These are phyloP conservation scores for Helicoverpa zea DNA, from an alignment of 1,140 invertebrate genomes.

Conservation along the genomic window DNA sequence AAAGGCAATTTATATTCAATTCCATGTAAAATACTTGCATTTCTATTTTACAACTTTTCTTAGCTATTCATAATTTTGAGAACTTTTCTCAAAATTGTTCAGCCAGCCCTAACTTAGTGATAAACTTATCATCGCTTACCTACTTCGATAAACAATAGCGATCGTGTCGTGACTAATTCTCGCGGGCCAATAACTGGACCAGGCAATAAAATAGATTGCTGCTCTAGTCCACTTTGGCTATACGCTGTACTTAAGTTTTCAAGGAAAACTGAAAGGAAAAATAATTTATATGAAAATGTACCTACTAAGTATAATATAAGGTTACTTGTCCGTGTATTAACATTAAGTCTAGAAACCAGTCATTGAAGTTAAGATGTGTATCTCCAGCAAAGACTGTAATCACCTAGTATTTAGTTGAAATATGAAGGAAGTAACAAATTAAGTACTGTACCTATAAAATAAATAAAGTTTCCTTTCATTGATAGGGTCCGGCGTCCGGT, in stretches of 20 bases:
- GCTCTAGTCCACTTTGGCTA: neutral
- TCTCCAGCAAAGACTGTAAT: neutral
- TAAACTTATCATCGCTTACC: no score
- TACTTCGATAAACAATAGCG: no score
- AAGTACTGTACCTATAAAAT: neutral
- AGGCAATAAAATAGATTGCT: neutral
- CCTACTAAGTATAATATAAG: no score
- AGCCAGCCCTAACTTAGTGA: no score
- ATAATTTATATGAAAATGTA: neutral
- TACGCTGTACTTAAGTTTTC: neutral
- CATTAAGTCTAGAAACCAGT: neutral
- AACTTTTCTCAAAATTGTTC: no score
- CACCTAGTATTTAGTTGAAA: neutral
- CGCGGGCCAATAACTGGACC: neutral
- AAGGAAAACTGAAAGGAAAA: conserved; percentile 32
- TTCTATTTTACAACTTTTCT: no score
- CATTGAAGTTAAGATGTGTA: neutral
- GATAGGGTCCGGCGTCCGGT: conserved; percentile 43
- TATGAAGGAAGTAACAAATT: conserved; percentile 37
- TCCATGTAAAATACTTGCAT: no score
- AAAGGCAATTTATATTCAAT: no score
- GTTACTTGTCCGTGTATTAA: neutral
- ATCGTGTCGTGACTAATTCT: conserved; percentile 2
- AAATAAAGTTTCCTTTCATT: conserved; percentile 46
- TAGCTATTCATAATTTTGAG: no score